A percentile compares a stretch with the other conserved stretches of the same genome.
Conservation (phyloP, 2,113 vertebrate genomes). For the Numida meleagris region DNA sequence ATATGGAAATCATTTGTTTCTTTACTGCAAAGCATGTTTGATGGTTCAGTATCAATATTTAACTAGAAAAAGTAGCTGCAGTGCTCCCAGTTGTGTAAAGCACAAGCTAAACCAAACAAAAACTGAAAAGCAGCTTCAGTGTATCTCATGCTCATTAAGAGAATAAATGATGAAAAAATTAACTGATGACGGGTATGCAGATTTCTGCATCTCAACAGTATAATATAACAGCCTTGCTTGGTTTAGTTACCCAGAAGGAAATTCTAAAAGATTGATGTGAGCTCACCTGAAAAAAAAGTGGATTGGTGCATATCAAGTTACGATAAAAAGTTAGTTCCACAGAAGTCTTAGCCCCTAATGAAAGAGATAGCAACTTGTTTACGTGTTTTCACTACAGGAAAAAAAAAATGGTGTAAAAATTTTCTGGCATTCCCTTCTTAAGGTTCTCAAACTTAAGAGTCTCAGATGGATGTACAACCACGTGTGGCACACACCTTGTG, state of each 20-base stretch:
- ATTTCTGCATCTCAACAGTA: conserved; percentile 23
- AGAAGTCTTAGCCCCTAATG: background rate
- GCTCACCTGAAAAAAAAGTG: background rate
- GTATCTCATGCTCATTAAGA: conserved; percentile 39
- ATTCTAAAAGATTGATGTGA: background rate
- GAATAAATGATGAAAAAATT: conserved; percentile 40
- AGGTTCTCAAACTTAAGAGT: background rate
- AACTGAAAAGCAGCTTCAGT: conserved; percentile 55
- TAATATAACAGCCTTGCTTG: background rate
- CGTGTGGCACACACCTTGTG: background rate
- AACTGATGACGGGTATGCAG: conserved; percentile 55
- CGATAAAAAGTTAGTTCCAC: background rate
- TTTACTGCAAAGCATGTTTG: conserved; percentile 58
- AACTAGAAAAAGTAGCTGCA: conserved; percentile 71
- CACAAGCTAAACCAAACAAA: conserved; percentile 58
- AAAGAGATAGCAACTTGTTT: background rate
- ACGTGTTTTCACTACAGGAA: background rate
- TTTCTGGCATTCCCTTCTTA: background rate
- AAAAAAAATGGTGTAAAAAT: background rate
- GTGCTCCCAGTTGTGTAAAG: conserved; percentile 52
- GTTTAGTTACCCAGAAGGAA: background rate
- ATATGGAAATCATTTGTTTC: conserved; percentile 73
- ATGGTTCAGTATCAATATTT: conserved; percentile 67
- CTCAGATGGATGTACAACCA: background rate
- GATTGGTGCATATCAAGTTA: background rate